A percentile compares a stretch with the other conserved stretches of the same genome.
These are phyloP conservation scores for Hemiscyllium ocellatum DNA, from an alignment of 2,113 vertebrate species.

Conservation along the genomic window DNA sequence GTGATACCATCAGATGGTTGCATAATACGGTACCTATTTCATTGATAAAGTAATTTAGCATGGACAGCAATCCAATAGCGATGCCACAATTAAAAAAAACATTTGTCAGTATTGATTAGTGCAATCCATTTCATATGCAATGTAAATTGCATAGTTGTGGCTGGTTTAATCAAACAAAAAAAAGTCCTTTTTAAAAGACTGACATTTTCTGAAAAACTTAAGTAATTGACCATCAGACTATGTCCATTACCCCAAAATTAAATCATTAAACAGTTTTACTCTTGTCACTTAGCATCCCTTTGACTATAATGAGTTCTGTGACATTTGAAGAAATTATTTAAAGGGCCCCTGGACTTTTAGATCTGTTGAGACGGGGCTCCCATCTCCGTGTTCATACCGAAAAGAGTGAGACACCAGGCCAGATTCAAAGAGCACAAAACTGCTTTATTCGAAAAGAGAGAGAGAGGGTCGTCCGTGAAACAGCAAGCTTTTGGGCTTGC, in stretches of 20 bases:
- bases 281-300: not conserved
- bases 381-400: too few species aligned
- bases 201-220: not conserved
- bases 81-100: not conserved
- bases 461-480: too few species aligned
- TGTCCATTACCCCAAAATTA: not conserved
- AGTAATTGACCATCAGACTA: not conserved
- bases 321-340: not conserved
- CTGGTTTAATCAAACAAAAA: not conserved
- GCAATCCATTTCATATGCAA: not conserved
- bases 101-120: not conserved
- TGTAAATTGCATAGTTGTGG: not conserved
- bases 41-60: not conserved
- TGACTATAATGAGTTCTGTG: not conserved
- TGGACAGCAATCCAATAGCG: not conserved
- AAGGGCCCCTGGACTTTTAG: not conserved
- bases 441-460: too few species aligned
- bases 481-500: too few species aligned
- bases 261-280: conserved; percentile 9
- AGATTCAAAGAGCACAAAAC: too few species aligned
- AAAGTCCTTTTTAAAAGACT: not conserved
- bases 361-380: too few species aligned
- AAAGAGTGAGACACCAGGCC: too few species aligned
- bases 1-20: too few species aligned
- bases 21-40: not conserved